phyloP scores from a whole-genome alignment of 2,888 invertebrate species.

The Allacma fusca region DNA sequence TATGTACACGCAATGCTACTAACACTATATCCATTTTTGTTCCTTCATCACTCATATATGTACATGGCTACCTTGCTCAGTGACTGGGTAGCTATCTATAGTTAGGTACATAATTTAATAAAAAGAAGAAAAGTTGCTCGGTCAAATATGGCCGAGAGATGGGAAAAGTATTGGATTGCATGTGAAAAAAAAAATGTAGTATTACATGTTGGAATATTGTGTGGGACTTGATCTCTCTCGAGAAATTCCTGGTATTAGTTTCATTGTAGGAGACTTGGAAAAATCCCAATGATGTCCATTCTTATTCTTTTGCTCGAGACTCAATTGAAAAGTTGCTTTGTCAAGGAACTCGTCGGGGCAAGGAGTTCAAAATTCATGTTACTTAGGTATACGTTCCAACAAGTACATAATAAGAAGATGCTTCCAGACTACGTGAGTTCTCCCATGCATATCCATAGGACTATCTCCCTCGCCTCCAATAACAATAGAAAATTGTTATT shows the following conservation, averaged over 20 bases:
- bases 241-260: slow-evolving; percentile 12
- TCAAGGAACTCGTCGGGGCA: neutral
- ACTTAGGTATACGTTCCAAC: too few relatives aligned
- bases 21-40: too few relatives aligned
- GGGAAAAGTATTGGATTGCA: neutral
- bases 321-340: slow-evolving; percentile 31
- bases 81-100: too few relatives aligned
- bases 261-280: neutral
- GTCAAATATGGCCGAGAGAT: neutral
- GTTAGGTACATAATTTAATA: too few relatives aligned
- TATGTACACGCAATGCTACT: too few relatives aligned
- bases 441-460: too few relatives aligned
- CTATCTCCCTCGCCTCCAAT: too few relatives aligned
- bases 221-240: neutral
- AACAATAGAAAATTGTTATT: neutral
- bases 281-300: slow-evolving; percentile 13
- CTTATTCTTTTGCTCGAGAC: slow-evolving; percentile 9
- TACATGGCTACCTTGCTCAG: too few relatives aligned
- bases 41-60: too few relatives aligned
- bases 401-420: too few relatives aligned
- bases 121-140: neutral
- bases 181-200: neutral
- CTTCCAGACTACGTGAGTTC: too few relatives aligned
- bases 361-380: neutral
- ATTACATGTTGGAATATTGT: neutral